Evolutionary conservation across 2,888 invertebrate species (phyloP), one percentile per base, ranked within the genome.

Genomic region (Maniola hyperantus): DNA sequence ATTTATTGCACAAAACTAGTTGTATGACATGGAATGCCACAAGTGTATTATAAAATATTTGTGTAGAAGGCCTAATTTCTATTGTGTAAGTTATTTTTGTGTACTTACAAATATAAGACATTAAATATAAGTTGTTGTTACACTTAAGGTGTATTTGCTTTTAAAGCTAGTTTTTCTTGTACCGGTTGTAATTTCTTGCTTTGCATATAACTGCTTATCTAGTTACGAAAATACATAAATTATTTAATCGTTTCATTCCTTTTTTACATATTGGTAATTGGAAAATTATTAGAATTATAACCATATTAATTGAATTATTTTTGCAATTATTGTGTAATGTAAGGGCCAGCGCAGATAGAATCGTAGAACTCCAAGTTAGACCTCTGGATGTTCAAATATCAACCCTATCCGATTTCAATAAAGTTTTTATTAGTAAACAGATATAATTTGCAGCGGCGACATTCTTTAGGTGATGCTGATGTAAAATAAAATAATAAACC

Each of bases 1-100:
- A 87, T 86, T 87, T 88, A 84, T 85, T 84, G 66, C 59, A 66
- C 64, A 68, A 68, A 62, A 57, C 39, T 64, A 44, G 34, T 64
- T 59, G 10, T 66, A 63, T 46, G 50, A 42, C 26, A 55, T 26
- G n/a, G 53, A 44, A 36, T 46, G 26, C 36, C 44, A 53, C 26
- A 54, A 63, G 39, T 63, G 54, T 33, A 54, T 63, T 60, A 54
- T 57, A 48, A 48, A 33, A n/a, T 33, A 61, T 26, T 26, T 66
- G 54, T 50, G 15, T 66, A 20, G 15, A 66, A 39, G 69, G 69
- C 69, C 69, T 69, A 69, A 64, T 64, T 63, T 59, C 33, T 61
- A 51, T 50, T 39, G 1, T 51, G 26, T 53, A 62, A 62, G 62
- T 39, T 13, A 10, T 39, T 26, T 39, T 53, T 55, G 20, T 46